Evolutionary conservation across 2,797 vertebrate species (phyloP), one percentile per base, ranked within the genome.

Genomic region (Phoebastria nigripes): DNA sequence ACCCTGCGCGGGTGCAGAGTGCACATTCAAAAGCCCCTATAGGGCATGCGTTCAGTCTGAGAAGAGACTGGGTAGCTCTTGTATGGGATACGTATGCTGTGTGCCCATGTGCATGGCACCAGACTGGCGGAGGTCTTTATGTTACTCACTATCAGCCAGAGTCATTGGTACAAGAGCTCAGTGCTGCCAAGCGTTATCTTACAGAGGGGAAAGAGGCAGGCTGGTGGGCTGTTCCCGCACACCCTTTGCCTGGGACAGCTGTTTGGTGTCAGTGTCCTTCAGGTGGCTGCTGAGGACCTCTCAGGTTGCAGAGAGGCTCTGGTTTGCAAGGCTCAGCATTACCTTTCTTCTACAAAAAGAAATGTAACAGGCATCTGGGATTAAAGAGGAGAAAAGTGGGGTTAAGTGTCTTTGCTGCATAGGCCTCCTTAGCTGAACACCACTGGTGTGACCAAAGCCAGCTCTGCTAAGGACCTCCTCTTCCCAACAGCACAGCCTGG

Each of bases 1-100:
- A 47, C n/a, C 17, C 10, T 3, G 17, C 4, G 2, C 4, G 4
- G 29, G 14, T 44, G 28, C 28, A 51, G 42, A 70, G 6, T 3
- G 31, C 19, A 13, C 1, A 4, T 61, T 71, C 39, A 81, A 28
- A 74, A 80, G 8, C 13, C 4, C 13, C 31, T 56, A 18, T 11
- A 52, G 0, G 0, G 28, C 20, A 47, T 0, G 2, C 6, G 11
- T n/a, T 70, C 66, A 21, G 22, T 29, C 21, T 8, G 17, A 74
- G 31, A 42, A 56, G 29, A 46, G 31, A 69, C 33, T 37, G n/a
- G 13, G 21, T 37, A 79, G 9, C 9, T 72, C 37, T 58, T 12
- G 13, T 59, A 28, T 47, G 13, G 44, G 24, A 65, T 59, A 37
- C 4, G 4, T 15, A 37, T 9, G 25, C 9, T 59, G 5, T 4